Conservation (phyloP, 2,888 invertebrate species). For the Elegia similella region DNA sequence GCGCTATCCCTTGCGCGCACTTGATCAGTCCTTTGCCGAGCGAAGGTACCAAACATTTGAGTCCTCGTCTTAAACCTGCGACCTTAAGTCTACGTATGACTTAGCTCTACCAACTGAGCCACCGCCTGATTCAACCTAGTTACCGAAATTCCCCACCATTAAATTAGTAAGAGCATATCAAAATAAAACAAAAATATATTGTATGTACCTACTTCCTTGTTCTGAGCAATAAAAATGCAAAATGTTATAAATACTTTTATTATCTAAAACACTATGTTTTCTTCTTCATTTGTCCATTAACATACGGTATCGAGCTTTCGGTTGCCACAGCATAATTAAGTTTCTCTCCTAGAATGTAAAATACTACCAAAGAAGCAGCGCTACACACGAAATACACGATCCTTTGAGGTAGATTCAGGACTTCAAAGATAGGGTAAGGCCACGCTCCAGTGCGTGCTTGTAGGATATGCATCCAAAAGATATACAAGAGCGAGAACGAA, state of each 20-base stretch:
- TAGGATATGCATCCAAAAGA: conserved; percentile 87
- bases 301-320: conserved; percentile 15
- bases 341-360: conserved; percentile 88
- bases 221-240: not conserved
- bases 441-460: conserved; percentile 87
- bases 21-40: too few species aligned
- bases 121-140: too few species aligned
- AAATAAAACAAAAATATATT: too few species aligned
- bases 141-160: too few species aligned
- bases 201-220: not conserved
- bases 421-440: conserved; percentile 94
- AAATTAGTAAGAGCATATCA: too few species aligned
- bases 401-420: conserved; percentile 37
- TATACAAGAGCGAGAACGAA: conserved; percentile 83
- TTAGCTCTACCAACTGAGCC: too few species aligned
- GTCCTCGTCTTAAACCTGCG: too few species aligned
- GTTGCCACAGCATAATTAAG: conserved; percentile 85
- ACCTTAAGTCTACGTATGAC: too few species aligned
- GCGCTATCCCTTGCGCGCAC: too few species aligned
- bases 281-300: conserved; percentile 29
- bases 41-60: too few species aligned
- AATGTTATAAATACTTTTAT: not conserved
- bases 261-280: conserved; percentile 18
- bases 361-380: conserved; percentile 74
- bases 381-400: conserved; percentile 71